Conservation (phyloP, 2,113 vertebrate genomes). For the Cephalopholis sonnerati region DNA sequence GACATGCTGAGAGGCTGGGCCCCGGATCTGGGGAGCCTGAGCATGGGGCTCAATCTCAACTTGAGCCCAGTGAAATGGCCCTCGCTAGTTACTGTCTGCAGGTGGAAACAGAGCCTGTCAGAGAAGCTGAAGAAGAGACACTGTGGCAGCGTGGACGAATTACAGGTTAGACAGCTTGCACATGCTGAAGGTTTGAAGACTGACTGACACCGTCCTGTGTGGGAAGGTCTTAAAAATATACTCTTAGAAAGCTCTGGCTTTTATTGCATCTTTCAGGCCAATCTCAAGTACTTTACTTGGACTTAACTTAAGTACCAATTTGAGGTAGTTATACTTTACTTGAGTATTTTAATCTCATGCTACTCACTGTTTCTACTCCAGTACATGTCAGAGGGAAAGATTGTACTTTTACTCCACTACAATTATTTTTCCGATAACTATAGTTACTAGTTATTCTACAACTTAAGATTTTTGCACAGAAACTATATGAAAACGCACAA, state of each 20-base stretch:
- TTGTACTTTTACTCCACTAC: too few relatives aligned
- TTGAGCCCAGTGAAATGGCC: constrained; percentile 77
- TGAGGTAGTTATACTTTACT: too few relatives aligned
- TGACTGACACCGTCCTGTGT: background rate
- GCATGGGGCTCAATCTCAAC: constrained; percentile 60
- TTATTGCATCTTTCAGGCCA: background rate
- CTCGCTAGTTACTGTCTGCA: constrained; percentile 79
- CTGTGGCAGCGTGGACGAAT: constrained; percentile 65
- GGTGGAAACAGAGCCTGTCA: constrained; percentile 80
- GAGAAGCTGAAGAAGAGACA: constrained; percentile 80
- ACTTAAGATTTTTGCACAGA: too few relatives aligned
- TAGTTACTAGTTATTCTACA: too few relatives aligned
- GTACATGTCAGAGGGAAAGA: too few relatives aligned
- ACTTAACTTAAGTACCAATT: too few relatives aligned
- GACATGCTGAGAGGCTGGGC: constrained; percentile 69
- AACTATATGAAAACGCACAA: too few relatives aligned
- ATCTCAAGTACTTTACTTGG: background rate
- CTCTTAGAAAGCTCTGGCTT: background rate
- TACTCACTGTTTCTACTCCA: too few relatives aligned
- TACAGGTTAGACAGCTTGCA: constrained; percentile 76
- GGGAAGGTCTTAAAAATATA: background rate
- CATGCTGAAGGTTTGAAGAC: background rate
- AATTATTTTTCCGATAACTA: too few relatives aligned
- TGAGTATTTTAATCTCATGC: too few relatives aligned
- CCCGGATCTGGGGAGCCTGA: constrained; percentile 68